Conservation (phyloP, 2,888 invertebrate genomes). For the Malthinus seriepunctatus region DNA sequence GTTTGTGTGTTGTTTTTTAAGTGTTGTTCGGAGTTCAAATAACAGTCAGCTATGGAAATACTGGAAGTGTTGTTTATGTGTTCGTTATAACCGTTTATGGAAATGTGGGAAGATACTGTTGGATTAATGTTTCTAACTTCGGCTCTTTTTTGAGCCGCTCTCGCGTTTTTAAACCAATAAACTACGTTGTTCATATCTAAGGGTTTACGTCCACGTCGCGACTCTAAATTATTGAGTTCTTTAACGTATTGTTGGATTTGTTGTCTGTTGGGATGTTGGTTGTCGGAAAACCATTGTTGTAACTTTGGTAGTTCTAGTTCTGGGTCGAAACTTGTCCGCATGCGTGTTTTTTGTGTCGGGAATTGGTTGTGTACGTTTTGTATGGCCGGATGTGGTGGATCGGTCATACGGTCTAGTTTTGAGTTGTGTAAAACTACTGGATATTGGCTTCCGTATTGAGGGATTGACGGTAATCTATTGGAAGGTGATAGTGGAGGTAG, state of each 20-base stretch:
- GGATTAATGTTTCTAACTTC: slow-evolving; percentile 69
- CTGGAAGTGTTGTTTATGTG: slow-evolving; percentile 67
- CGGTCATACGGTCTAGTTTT: slow-evolving; percentile 56
- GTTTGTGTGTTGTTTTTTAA: slow-evolving; percentile 66
- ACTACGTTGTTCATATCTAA: slow-evolving; percentile 95
- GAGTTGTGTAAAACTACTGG: slow-evolving; percentile 54
- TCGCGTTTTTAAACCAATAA: slow-evolving; percentile 97
- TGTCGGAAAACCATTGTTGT: slow-evolving; percentile 96
- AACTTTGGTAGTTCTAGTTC: slow-evolving; percentile 94
- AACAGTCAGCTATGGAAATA: slow-evolving; percentile 64
- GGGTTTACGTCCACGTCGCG: slow-evolving; percentile 89
- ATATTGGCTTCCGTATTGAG: slow-evolving; percentile 58
- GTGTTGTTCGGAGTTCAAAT: slow-evolving; percentile 60
- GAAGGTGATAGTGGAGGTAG: slow-evolving; percentile 62
- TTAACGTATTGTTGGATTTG: slow-evolving; percentile 96
- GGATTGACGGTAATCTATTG: slow-evolving; percentile 50
- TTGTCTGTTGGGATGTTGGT: slow-evolving; percentile 95
- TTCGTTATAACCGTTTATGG: slow-evolving; percentile 67
- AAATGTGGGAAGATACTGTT: slow-evolving; percentile 63
- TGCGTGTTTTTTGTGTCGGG: slow-evolving; percentile 86
- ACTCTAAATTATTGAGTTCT: slow-evolving; percentile 90
- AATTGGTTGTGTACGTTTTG: slow-evolving; percentile 77
- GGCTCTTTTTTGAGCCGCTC: slow-evolving; percentile 93
- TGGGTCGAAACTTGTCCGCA: slow-evolving; percentile 96
- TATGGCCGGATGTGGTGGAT: slow-evolving; percentile 71